A percentile compares a stretch with the other conserved stretches of the same genome.
Conservation (phyloP, 2,888 invertebrate genomes). For the Idaea straminata region DNA sequence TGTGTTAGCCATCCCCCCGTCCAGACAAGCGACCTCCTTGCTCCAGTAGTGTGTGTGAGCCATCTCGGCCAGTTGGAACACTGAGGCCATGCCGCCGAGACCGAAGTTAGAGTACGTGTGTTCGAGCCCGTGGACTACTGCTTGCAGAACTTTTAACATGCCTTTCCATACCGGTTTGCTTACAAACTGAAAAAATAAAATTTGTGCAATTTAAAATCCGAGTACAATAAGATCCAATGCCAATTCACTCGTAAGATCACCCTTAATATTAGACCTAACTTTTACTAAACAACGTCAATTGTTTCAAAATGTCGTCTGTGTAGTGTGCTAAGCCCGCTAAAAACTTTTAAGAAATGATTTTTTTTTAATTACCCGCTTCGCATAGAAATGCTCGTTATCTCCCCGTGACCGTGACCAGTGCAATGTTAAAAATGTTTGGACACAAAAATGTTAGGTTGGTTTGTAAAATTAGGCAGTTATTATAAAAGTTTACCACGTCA, state of each 20-base stretch:
- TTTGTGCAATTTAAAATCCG: no score
- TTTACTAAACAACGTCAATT: no score
- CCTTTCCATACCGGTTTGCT: slow-evolving; percentile 97
- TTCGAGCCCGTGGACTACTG: slow-evolving; percentile 94
- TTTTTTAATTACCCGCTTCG: no score
- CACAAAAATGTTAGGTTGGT: no score
- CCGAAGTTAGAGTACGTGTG: slow-evolving; percentile 96
- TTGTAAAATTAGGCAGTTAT: background rate
- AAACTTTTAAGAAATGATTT: no score
- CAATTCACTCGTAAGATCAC: no score
- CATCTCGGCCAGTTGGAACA: slow-evolving; percentile 98
- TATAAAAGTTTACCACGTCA: slow-evolving; percentile 89
- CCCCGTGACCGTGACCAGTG: no score
- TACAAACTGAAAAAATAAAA: slow-evolving; percentile 83
- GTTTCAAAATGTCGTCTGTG: no score
- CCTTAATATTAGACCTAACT: no score
- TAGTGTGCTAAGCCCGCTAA: no score
- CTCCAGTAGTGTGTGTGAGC: slow-evolving; percentile 99
- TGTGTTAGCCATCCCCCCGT: slow-evolving; percentile 71
- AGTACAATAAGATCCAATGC: no score
- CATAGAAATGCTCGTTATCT: no score
- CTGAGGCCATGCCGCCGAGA: slow-evolving; percentile 97
- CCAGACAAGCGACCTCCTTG: slow-evolving; percentile 85
- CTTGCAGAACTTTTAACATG: slow-evolving; percentile 94
- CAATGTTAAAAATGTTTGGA: background rate